Evolutionary conservation across 2,113 vertebrate genomes (phyloP).

Genomic region (Acrocephalus kingi): DNA sequence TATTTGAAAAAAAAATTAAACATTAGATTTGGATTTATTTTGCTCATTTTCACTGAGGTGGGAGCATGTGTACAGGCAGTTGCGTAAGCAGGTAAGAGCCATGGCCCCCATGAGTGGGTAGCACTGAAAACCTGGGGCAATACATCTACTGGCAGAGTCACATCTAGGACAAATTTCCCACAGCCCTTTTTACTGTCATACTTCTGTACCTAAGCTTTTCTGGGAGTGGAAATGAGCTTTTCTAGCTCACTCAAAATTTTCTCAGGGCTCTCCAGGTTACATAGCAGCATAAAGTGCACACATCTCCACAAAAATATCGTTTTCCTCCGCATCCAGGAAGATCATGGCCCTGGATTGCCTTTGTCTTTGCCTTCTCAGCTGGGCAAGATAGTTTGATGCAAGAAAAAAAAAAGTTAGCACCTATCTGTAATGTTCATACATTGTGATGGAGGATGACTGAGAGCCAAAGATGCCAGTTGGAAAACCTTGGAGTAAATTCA

Average conservation of each 20-base stretch:
- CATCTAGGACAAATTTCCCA: neutral
- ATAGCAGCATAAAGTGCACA: rapidly evolving
- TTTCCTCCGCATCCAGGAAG: neutral
- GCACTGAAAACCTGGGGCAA: neutral
- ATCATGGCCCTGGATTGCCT: neutral
- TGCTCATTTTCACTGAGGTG: neutral
- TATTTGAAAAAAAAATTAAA: neutral
- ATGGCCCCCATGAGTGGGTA: neutral
- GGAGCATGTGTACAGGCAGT: neutral
- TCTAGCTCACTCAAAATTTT: neutral
- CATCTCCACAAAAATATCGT: neutral
- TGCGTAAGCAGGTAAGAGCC: neutral
- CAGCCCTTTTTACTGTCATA: neutral
- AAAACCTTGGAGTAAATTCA: neutral
- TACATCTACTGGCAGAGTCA: neutral
- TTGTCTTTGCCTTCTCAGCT: neutral
- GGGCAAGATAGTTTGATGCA: neutral
- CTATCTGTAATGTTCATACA: neutral
- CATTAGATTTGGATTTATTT: neutral
- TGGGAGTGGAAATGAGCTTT: neutral
- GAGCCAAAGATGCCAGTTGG: neutral
- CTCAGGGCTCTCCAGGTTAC: neutral
- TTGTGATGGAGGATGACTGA: neutral
- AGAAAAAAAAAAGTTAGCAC: neutral
- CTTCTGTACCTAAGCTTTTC: neutral